Base-by-base conservation (phyloP, 2,797 vertebrate species). In the Podarcis siculus region DNA sequence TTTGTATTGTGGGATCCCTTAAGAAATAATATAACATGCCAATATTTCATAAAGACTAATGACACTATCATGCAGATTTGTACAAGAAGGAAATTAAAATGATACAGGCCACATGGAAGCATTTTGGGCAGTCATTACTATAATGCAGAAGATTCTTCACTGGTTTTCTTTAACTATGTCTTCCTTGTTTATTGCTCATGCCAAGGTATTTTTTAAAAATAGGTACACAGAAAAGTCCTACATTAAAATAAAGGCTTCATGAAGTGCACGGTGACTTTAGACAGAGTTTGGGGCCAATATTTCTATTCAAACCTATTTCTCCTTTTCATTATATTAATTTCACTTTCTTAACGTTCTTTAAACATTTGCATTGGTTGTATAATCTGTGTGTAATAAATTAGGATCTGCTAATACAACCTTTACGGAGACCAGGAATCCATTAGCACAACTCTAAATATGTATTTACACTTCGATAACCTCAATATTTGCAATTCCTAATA, bases 381-480 rank as follows among this genome's bases (percentile, higher is more conserved):
- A 77, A 39, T 39, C 23, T 58, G 7, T 32, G 12, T 30, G 55
- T 73, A 73, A 77, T 67, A 82, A 87, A 35, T 76, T 84, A 87
- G 35, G 55, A 49, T 25, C 25, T 42, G 39, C 45, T 90, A 83
- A 64, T 78, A 77, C 6, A 17, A 82, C 45, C 81, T 89, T 82
- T 45, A 32, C 37, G 49, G 55, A 89, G 86, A 90, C 45, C 35
- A 75, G 58, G 2, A 91, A 64, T n/a, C 3, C 15, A 75, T 86
- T 90, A 81, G 73, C 32, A 61, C 42, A 80, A 81, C 82, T 79
- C 35, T 64, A 89, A 88, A 86, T 85, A 83, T 89, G 76, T 76
- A 87, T 55, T 88, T 55, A 67, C 42, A 64, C 8, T 82, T 19
- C 39, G 39, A 17, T 92, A 77, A 84, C 75, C 61, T 69, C 32